Base-by-base conservation (phyloP, 1,140 invertebrate species). In the Diploscapter pachys region DNA sequence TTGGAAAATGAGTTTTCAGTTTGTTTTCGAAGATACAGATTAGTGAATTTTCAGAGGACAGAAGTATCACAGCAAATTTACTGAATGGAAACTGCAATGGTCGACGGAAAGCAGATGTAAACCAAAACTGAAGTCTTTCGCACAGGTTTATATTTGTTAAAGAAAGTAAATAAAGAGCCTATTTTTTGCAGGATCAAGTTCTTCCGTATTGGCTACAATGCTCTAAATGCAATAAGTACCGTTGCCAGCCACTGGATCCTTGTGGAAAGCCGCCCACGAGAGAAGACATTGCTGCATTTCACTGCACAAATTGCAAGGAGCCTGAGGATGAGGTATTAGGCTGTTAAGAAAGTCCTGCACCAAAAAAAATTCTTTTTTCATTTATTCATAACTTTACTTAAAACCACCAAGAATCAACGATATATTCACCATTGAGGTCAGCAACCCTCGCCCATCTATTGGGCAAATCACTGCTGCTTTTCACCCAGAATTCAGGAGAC, bases 201-300 rank as follows among this genome's bases (percentile, higher is more conserved):
- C 74, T 88, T 50, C 86, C 86, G n/a, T 87, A 81, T 77, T 88
- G 87, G 87, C 72, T 86, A 3, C 79, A 85, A 71, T 88, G 87
- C 80, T 80, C 53, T 3, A 54, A 70, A 2, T 88, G 87, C 80
- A 70, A 79, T 4, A 87, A 87, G 62, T 88, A 86, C 85, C 73
- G 87, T 31, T 31, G 31, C 31, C 31, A 31, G 31, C 31, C 31
- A 50, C 83, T 83, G 73, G 69, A 84, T n/a, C 77, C 53, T 52
- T 52, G 52, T n/a, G 66, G 56, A 54, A 53, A 50, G 6, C 52
- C 57, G 53, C 56, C 80, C 5, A 78, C 75, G 4, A 61, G 50
- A 4, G 65, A 78, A 13, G 9, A n/a, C 50, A 69, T 76, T 50
- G 50, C 6, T 50, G n/a, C 48, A 11, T 76, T 76, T 63, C 48